Base-by-base conservation (phyloP, 1,140 invertebrate genomes). In the Frieseomelitta varia region DNA sequence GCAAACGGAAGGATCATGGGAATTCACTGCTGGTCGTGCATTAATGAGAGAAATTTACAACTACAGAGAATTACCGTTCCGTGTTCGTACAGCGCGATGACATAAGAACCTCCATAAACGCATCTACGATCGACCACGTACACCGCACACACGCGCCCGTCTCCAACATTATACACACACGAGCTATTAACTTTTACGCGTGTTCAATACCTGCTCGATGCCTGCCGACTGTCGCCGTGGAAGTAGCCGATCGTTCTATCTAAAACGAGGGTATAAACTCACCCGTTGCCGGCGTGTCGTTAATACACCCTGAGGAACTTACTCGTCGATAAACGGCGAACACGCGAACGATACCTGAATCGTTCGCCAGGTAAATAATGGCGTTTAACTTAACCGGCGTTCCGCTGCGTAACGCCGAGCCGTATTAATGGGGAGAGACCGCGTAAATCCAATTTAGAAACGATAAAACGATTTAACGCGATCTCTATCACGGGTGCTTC, bases 231-330 rank as follows among this genome's bases (percentile, higher is more conserved):
- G 47, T 56, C 53, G n/a, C 55, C 61, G n/a, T n/a, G 51, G 34
- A 77, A 34, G 81, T 61, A 83, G 75, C 67, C 67, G 21, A 78
- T 79, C 74, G 75, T 83, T 79, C 75, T 83, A 78, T 71, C 81
- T 78, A 55, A 83, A 83, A 83, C 67, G 81, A 79, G 75, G 75
- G 11, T 69, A 79, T 79, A 83, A 83, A 79, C n/a, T 53, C 47
- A 56, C 14, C 65, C 24, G 55, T 61, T 12, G 15, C 4, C 3
- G 8, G 39, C 39, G 6, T 27, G 34, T 61, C 81, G 65, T 83
- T 83, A 61, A 78, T 56, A 53, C 56, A 69, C 63, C 56, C 3
- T 8, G 74, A 47, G 24, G 55, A 58, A 83, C 65, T 71, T 71
- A 78, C 71, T 34, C 34, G 15, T 4, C 74, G 81, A 78, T 83